Percentiles rank a stretch among this genome's conserved stretches.
Conservation (phyloP, 1,140 invertebrate species). For the Zaprionus africanus region DNA sequence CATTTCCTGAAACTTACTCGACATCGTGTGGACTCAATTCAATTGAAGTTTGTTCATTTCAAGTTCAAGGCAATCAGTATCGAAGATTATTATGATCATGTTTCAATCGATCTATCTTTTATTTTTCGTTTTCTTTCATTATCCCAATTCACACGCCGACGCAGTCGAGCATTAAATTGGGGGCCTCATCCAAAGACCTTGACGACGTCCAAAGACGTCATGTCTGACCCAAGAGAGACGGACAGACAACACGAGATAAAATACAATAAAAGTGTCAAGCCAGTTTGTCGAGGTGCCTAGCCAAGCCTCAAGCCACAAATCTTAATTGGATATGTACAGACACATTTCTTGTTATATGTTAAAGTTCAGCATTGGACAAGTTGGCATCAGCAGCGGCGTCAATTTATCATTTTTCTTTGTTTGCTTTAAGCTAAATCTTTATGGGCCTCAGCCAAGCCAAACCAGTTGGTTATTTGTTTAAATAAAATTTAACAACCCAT, state of each 20-base stretch:
- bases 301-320: conserved; percentile 27
- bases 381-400: conserved; percentile 13
- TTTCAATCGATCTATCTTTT: neutral
- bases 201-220: conserved; percentile 9
- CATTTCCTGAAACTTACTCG: conserved; percentile 38
- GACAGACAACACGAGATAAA: conserved; percentile 19
- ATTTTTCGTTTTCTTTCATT: neutral
- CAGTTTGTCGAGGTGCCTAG: conserved; percentile 37
- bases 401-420: conserved; percentile 33
- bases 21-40: conserved; percentile 11
- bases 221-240: neutral
- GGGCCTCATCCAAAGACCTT: conserved; percentile 54
- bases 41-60: conserved; percentile 23
- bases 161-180: conserved; percentile 33
- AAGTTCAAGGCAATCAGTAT: conserved; percentile 46
- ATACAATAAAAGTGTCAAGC: conserved; percentile 38
- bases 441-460: conserved; percentile 50
- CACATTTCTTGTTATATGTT: conserved; percentile 63
- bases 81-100: neutral
- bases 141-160: conserved; percentile 38
- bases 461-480: conserved; percentile 68
- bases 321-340: conserved; percentile 11
- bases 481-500: conserved; percentile 49
- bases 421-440: conserved; percentile 30
- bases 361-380: conserved; percentile 68